phyloP scores from a whole-genome alignment of 2,888 invertebrate species.

The Lepeophtheirus nordmannii region DNA sequence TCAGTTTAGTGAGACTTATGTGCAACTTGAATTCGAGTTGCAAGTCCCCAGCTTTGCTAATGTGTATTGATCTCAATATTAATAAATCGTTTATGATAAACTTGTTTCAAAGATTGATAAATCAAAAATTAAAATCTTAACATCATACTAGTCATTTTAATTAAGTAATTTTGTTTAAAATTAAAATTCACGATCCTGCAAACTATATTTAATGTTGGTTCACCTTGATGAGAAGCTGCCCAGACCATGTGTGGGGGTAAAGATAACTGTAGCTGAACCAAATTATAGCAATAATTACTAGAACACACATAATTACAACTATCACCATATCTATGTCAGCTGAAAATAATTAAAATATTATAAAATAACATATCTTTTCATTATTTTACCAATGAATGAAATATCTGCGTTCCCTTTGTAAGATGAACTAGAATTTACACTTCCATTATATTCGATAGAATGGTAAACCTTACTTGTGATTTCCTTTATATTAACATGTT shows the following conservation, averaged over 20 bases:
- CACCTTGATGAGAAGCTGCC: slow-evolving; percentile 90
- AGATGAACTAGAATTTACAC: not conserved
- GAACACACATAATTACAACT: slow-evolving; percentile 46
- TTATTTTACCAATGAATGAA: not conserved
- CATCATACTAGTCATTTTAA: no score
- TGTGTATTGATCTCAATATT: no score
- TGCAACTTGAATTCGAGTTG: no score
- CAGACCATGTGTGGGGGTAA: slow-evolving; percentile 86
- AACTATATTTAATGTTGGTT: slow-evolving; percentile 31
- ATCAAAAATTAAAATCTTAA: slow-evolving; percentile 12
- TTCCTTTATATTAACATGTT: not conserved
- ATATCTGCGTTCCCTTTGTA: not conserved
- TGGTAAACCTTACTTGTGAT: not conserved
- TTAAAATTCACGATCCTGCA: slow-evolving; percentile 6
- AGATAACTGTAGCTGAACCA: slow-evolving; percentile 90
- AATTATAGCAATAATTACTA: slow-evolving; percentile 49
- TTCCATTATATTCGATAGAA: not conserved
- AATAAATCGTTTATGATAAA: no score
- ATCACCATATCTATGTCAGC: slow-evolving; percentile 24
- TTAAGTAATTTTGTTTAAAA: slow-evolving; percentile 1
- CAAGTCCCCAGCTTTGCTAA: no score
- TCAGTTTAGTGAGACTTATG: no score
- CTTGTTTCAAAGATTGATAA: slow-evolving; percentile 24
- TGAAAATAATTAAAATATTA: no score
- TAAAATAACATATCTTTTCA: no score